Base-by-base conservation (phyloP, 2,888 invertebrate genomes). In the Dynastes hyllus region DNA sequence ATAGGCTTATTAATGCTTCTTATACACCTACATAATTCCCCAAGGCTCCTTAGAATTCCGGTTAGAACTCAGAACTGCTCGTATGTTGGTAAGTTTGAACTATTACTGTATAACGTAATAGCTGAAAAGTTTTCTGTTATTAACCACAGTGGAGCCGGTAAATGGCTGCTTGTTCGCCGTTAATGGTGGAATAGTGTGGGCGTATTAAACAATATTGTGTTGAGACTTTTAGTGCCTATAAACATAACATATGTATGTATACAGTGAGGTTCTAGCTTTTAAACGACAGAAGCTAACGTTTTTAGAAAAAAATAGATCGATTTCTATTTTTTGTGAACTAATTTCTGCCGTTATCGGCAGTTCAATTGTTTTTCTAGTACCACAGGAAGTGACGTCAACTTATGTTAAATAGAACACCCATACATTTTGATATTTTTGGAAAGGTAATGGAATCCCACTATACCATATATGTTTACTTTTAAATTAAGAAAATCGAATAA, bases 51-150 rank as follows among this genome's bases (percentile, higher is more conserved):
- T 6, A 16, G 16, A 16, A 16, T 16, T 2, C 8, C 45, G 8
- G 32, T 66, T 66, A 66, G 16, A 6, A 40, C 40, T 67, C 50
- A 67, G 50, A 16, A 27, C 16, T 3, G 27, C 45, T 22, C 40
- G 6, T 13, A 40, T n/a, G 40, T 8, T n/a, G 22, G 50, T 22
- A 51, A 67, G 67, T 67, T 67, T 67, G 45, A 67, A 67, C 45
- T 37, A 66, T 66, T 66, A 45, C 5, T 50, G 50, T 67, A 67
- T 50, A 50, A 67, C 45, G 27, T 45, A 67, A 45, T 63, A 63
- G 13, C 63, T 32, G 32, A 63, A 63, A 63, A 63, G 32, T 63
- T 63, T 63, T 29, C 8, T 29, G 11, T 29, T 63, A 27, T 63
- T 32, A 11, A 27, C 29, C n/a, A 32, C 63, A n/a, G 0, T 29